phyloP scores from a whole-genome alignment of 2,797 vertebrate genomes.

The Parauchenoglanis punctatus region DNA sequence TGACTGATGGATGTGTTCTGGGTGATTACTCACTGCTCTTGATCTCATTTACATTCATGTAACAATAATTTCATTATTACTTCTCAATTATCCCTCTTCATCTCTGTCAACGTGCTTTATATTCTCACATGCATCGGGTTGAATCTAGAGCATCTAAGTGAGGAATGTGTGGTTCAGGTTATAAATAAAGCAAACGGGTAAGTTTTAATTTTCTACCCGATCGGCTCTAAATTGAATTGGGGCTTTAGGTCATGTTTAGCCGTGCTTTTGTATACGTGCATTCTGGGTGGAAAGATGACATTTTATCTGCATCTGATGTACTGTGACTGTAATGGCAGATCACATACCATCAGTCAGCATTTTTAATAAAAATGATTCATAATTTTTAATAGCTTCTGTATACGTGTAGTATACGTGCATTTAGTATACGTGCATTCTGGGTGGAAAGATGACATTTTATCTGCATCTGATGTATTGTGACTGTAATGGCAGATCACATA shows the following conservation, averaged over 20 bases:
- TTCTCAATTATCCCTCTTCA: neutral
- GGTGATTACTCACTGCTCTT: neutral
- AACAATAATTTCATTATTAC: neutral
- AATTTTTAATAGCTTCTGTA: neutral
- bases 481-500: neutral
- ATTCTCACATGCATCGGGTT: neutral
- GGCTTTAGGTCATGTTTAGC: neutral
- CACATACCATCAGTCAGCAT: neutral
- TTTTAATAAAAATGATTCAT: neutral
- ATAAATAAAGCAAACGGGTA: neutral
- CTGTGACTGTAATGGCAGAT: neutral
- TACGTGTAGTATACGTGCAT: too few species aligned
- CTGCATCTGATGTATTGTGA: neutral
- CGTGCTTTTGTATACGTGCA: neutral
- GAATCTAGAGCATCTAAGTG: neutral
- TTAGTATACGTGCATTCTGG: neutral
- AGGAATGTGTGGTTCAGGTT: neutral
- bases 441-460: neutral
- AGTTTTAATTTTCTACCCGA: conserved; percentile 17
- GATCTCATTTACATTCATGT: conserved; percentile 10
- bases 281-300: neutral
- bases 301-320: neutral
- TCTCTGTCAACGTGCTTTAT: neutral
- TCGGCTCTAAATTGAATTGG: neutral
- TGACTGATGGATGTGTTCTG: neutral